Evolutionary conservation across 2,888 invertebrate species (phyloP).

Genomic region (Caenorhabditis japonica): DNA sequence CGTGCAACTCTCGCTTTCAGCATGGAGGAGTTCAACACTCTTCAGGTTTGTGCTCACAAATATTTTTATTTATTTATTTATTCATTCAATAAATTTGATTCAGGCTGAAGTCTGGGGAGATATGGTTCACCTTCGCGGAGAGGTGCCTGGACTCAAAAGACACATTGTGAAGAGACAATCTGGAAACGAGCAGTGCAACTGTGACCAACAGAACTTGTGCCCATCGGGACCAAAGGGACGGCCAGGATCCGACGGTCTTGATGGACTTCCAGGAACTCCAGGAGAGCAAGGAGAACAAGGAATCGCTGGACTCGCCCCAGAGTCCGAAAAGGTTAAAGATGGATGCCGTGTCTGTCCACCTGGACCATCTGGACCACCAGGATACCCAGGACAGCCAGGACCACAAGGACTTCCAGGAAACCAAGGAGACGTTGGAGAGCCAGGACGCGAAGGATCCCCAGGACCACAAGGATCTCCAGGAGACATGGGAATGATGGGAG

Average conservation of each 20-base stretch:
- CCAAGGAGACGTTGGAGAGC: slow-evolving; percentile 55
- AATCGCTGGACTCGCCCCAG: slow-evolving; percentile 56
- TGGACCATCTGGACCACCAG: slow-evolving; percentile 62
- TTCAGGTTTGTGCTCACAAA: slow-evolving; percentile 51
- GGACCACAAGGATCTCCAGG: slow-evolving; percentile 62
- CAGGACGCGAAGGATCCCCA: slow-evolving; percentile 79
- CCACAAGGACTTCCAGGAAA: slow-evolving; percentile 78
- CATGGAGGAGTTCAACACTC: slow-evolving; percentile 63
- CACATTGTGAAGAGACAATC: slow-evolving; percentile 52
- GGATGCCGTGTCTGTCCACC: slow-evolving; percentile 63
- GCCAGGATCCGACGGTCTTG: slow-evolving; percentile 75
- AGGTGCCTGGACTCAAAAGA: slow-evolving; percentile 42
- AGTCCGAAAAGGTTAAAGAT: slow-evolving; percentile 41
- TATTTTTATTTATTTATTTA: not conserved
- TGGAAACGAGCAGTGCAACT: slow-evolving; percentile 56
- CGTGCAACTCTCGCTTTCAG: slow-evolving; percentile 51
- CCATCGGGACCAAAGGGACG: slow-evolving; percentile 66
- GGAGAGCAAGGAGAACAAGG: slow-evolving; percentile 63
- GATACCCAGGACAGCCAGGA: slow-evolving; percentile 72
- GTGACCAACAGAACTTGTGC: slow-evolving; percentile 58
- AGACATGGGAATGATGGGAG: slow-evolving; percentile 77
- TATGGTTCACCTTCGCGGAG: slow-evolving; percentile 52
- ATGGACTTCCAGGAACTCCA: slow-evolving; percentile 70
- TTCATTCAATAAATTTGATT: too few species aligned
- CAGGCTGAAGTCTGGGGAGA: slow-evolving; percentile 65